Base-by-base conservation (phyloP, 1,140 invertebrate genomes). In the Ericerus pela region DNA sequence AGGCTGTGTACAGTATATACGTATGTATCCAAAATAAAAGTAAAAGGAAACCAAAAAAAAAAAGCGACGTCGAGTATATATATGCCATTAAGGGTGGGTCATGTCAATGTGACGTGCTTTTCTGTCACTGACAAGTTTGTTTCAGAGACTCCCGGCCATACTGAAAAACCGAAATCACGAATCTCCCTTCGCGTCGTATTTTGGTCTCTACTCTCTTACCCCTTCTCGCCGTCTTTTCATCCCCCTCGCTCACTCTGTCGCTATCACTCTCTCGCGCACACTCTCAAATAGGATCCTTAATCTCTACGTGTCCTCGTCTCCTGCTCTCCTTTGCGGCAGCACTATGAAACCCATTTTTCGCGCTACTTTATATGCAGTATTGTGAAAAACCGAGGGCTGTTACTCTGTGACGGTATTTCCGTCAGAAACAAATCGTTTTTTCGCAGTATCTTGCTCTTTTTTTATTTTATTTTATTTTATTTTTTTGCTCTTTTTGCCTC, bases 101-200 rank as follows among this genome's bases (percentile, higher is more conserved):
- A 47, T 47, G 41, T 47, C 41, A 47, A 47, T 47, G 41, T 47
- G 41, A 47, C 41, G 41, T 47, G 41, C 41, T 47, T 47, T 24
- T 47, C 41, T 47, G 41, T 47, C 41, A 47, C 41, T 47, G 41
- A 47, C 41, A 47, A 47, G 41, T 47, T 47, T 47, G 41, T 47
- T 47, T 47, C 41, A 24, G 20, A 47, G 41, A 47, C 41, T 47
- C 26, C n/a, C 41, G 41, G 41, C 41, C 41, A 47, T 47, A 22
- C 41, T 47, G 41, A 24, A 47, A n/a, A 47, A 8, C 41, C 41
- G 20, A 47, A 47, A 47, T 47, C 41, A 47, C 41, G 41, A 18
- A 47, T 47, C 41, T 47, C 41, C 36, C 20, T 18, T 38, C 14
- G 36, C 14, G 14, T 38, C n/a, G n/a, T 38, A 16, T 38, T 38